Conservation (phyloP, 2,113 vertebrate genomes). For the Dicentrarchus labrax region DNA sequence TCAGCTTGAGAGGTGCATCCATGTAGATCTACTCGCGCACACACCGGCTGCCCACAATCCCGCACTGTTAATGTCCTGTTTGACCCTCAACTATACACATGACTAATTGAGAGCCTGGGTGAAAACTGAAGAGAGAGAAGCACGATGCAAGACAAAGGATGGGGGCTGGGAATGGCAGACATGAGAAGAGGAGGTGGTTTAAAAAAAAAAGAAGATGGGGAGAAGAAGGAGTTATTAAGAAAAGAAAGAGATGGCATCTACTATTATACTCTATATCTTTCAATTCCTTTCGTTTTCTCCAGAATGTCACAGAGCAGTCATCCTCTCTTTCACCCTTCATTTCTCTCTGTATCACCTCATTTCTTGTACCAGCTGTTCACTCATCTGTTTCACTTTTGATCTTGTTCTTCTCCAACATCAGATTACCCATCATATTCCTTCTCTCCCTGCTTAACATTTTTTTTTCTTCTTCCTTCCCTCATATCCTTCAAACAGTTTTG, state of each 20-base stretch:
- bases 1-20: slow-evolving; percentile 45
- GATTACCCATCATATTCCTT: slow-evolving; percentile 30
- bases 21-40: slow-evolving; percentile 3
- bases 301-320: slow-evolving; percentile 64
- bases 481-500: slow-evolving; percentile 14
- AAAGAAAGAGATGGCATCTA: slow-evolving; percentile 42
- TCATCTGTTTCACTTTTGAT: slow-evolving; percentile 76
- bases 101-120: slow-evolving; percentile 50
- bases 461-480: not conserved
- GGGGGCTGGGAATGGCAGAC: slow-evolving; percentile 63
- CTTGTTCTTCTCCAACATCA: slow-evolving; percentile 26
- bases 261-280: slow-evolving; percentile 40
- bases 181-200: slow-evolving; percentile 45
- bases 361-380: slow-evolving; percentile 70
- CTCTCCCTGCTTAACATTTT: slow-evolving; percentile 12
- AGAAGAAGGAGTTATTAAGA: slow-evolving; percentile 33
- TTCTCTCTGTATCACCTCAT: slow-evolving; percentile 61
- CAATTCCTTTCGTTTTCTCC: slow-evolving; percentile 29
- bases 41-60: slow-evolving; percentile 18
- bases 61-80: slow-evolving; percentile 42
- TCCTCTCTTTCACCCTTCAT: slow-evolving; percentile 61
- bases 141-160: slow-evolving; percentile 72
- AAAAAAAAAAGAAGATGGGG: not conserved
- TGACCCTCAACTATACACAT: slow-evolving; percentile 70
- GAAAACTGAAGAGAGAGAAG: slow-evolving; percentile 45